These are phyloP conservation scores for Baronia brevicornis DNA, from an alignment of 2,888 invertebrate genomes.

Conservation along the genomic window DNA sequence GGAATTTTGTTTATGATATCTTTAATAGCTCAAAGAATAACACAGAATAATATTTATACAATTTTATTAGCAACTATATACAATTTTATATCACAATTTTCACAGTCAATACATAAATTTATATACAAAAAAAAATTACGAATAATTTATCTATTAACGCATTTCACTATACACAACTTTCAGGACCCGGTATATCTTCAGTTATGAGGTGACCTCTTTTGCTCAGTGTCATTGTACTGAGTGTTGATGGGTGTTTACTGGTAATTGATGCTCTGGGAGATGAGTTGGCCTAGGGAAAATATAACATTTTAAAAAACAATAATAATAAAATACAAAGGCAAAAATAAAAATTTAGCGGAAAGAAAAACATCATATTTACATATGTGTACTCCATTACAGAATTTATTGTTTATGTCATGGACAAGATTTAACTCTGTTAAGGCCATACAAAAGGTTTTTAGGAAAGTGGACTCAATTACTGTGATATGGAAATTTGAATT, in stretches of 20 bases:
- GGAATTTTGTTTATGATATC: too few species aligned
- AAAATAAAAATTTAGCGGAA: slow-evolving; percentile 3
- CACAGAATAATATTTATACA: slow-evolving; percentile 20
- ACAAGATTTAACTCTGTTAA: too few species aligned
- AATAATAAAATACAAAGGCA: slow-evolving; percentile 3
- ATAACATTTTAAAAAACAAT: slow-evolving; percentile 10
- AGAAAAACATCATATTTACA: slow-evolving; percentile 5
- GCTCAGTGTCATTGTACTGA: slow-evolving; percentile 50
- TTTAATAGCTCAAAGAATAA: slow-evolving; percentile 1
- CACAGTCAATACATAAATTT: slow-evolving; percentile 42
- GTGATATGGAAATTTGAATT: too few species aligned
- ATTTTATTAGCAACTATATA: slow-evolving; percentile 29
- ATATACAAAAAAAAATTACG: slow-evolving; percentile 28
- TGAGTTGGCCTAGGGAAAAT: slow-evolving; percentile 39
- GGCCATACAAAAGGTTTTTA: too few species aligned
- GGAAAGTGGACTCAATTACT: too few species aligned
- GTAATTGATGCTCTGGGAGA: slow-evolving; percentile 38
- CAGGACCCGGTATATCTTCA: slow-evolving; percentile 68
- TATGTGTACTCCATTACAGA: too few species aligned
- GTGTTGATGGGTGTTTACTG: slow-evolving; percentile 37
- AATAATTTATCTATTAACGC: slow-evolving; percentile 21
- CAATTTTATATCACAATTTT: slow-evolving; percentile 43
- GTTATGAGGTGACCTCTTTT: slow-evolving; percentile 68
- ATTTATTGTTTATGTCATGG: too few species aligned
- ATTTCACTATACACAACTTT: slow-evolving; percentile 62